These are phyloP conservation scores for Helarctos malayanus DNA, from an alignment of 2,797 vertebrate genomes.

Conservation along the genomic window DNA sequence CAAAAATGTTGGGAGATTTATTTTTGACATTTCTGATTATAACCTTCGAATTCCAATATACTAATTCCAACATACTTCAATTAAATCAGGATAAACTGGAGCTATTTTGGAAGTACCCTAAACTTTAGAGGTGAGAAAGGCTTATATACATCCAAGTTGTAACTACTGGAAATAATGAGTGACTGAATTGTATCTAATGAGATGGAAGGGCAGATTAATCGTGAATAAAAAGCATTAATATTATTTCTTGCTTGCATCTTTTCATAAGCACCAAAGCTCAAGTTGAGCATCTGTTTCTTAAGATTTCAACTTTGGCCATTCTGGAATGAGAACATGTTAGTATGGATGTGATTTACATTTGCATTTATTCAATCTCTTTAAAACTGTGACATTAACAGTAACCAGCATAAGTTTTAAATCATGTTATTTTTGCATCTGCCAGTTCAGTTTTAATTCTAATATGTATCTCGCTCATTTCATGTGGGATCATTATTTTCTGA, in stretches of 20 bases:
- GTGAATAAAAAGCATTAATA: background rate
- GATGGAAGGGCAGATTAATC: background rate
- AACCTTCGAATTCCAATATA: background rate
- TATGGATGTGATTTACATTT: background rate
- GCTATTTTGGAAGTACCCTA: background rate
- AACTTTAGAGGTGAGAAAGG: background rate
- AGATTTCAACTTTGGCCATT: background rate
- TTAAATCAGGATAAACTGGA: background rate
- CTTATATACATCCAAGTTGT: background rate
- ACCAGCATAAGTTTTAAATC: background rate
- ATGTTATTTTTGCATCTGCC: background rate
- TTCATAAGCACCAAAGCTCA: background rate
- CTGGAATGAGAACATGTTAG: background rate
- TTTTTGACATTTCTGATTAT: background rate
- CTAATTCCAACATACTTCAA: background rate
- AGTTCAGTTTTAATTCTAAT: background rate
- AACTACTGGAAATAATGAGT: background rate
- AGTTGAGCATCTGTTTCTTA: background rate
- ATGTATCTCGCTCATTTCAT: background rate
- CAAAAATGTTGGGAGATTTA: background rate
- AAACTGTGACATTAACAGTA: background rate
- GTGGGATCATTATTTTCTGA: background rate
- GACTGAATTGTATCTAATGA: background rate
- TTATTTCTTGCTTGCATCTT: background rate
- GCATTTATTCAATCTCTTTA: background rate